phyloP scores from a whole-genome alignment of 2,888 invertebrate species.

The Ennomos erosarius region DNA sequence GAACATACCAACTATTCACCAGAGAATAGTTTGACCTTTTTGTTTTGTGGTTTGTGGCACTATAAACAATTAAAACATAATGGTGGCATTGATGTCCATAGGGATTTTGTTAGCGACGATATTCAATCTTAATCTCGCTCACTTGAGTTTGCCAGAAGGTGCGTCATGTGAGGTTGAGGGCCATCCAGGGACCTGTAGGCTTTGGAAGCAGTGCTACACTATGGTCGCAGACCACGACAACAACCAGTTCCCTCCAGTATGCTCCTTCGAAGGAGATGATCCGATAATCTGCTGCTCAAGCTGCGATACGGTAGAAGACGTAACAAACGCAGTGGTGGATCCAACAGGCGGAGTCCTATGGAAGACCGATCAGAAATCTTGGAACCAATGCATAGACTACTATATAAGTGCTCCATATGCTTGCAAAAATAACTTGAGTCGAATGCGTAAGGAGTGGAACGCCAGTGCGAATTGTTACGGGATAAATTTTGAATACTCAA shows the following conservation, averaged over 20 bases:
- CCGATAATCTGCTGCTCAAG: constrained; percentile 19
- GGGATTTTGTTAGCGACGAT: too few relatives aligned
- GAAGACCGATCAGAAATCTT: constrained; percentile 13
- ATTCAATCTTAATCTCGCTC: too few relatives aligned
- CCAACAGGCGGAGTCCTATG: not conserved
- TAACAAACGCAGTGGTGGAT: not conserved
- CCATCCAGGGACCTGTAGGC: constrained; percentile 7
- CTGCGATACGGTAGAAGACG: constrained; percentile 8
- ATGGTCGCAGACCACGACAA: not conserved
- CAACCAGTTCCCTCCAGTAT: constrained; percentile 6
- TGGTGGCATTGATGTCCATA: too few relatives aligned
- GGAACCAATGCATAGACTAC: constrained; percentile 19
- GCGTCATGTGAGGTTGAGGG: constrained; percentile 5
- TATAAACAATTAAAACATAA: too few relatives aligned
- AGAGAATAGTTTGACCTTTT: too few relatives aligned
- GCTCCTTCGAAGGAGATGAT: constrained; percentile 3
- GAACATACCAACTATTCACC: too few relatives aligned
- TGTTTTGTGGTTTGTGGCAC: too few relatives aligned
- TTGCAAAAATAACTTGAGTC: not conserved
- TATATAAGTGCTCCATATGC: constrained; percentile 3
- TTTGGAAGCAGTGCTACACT: constrained; percentile 5
- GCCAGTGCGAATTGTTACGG: not conserved
- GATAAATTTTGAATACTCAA: too few relatives aligned
- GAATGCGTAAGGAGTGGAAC: constrained; percentile 1
- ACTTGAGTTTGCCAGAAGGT: not conserved